These are phyloP conservation scores for Thunnus albacares DNA, from an alignment of 2,797 vertebrate genomes.

Conservation along the genomic window DNA sequence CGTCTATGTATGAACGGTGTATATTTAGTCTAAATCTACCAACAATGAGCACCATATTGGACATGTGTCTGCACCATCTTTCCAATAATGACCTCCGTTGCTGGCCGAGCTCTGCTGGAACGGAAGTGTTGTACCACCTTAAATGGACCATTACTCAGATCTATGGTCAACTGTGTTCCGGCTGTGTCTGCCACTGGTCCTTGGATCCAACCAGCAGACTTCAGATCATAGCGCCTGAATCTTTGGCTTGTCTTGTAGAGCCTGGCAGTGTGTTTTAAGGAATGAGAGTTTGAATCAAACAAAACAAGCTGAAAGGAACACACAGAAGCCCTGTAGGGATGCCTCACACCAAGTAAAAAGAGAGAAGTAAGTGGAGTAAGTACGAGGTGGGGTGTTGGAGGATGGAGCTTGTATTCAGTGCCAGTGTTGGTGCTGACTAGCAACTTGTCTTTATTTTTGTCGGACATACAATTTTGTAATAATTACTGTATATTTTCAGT, in stretches of 20 bases:
- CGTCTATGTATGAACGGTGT: background rate
- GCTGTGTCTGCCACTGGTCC: constrained; percentile 41
- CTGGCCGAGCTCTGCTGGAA: constrained; percentile 32
- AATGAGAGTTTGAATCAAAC: constrained; percentile 51
- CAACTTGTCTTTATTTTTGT: constrained; percentile 31
- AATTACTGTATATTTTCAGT: background rate
- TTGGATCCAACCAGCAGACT: constrained; percentile 48
- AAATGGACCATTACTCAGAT: constrained; percentile 58
- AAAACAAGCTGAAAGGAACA: constrained; percentile 45
- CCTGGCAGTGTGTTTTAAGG: constrained; percentile 54
- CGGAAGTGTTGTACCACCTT: constrained; percentile 42
- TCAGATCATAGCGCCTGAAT: constrained; percentile 48
- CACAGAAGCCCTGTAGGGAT: constrained; percentile 52
- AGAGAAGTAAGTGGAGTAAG: constrained; percentile 23
- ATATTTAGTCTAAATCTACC: constrained; percentile 1
- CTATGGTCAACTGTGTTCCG: constrained; percentile 39
- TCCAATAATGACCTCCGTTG: constrained; percentile 29
- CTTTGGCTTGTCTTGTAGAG: constrained; percentile 47
- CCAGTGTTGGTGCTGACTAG: constrained; percentile 26
- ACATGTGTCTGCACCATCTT: constrained; percentile 17
- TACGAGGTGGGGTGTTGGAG: background rate
- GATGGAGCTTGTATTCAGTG: background rate
- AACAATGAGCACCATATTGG: constrained; percentile 13
- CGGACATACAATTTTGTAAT: background rate
- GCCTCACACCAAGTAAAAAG: constrained; percentile 34